phyloP scores from a whole-genome alignment of 2,888 invertebrate genomes.

The Troides oblongomaculatus region DNA sequence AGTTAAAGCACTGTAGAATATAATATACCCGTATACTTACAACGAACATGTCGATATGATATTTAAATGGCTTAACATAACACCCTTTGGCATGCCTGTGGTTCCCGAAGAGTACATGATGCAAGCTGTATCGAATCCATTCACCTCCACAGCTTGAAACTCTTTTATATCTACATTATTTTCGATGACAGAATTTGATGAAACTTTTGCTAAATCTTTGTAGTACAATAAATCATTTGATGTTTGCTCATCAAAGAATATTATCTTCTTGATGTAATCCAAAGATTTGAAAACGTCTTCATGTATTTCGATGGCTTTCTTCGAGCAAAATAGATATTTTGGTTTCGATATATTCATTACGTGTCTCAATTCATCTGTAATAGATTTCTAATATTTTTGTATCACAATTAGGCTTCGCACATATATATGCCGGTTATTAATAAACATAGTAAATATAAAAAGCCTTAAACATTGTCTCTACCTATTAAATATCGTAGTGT shows the following conservation, averaged over 20 bases:
- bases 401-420: neutral
- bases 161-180: conserved; percentile 29
- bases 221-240: conserved; percentile 26
- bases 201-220: conserved; percentile 29
- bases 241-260: conserved; percentile 34
- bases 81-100: conserved; percentile 45
- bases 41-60: conserved; percentile 11
- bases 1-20: too few species aligned
- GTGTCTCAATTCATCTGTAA: conserved; percentile 38
- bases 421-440: neutral
- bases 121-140: conserved; percentile 36
- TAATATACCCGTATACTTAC: conserved; percentile 11
- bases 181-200: conserved; percentile 3
- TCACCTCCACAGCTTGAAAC: conserved; percentile 35
- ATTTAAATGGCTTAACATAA: conserved; percentile 42
- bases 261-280: conserved; percentile 33
- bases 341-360: conserved; percentile 36
- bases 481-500: neutral
- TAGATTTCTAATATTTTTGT: neutral
- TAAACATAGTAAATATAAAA: neutral
- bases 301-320: conserved; percentile 28
- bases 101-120: conserved; percentile 46
- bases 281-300: conserved; percentile 26
- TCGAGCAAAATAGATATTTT: conserved; percentile 33
- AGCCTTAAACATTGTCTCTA: neutral